Evolutionary conservation across 2,888 invertebrate genomes (phyloP), one percentile per base, ranked within the genome.

Genomic region (Aphodius sticticus): DNA sequence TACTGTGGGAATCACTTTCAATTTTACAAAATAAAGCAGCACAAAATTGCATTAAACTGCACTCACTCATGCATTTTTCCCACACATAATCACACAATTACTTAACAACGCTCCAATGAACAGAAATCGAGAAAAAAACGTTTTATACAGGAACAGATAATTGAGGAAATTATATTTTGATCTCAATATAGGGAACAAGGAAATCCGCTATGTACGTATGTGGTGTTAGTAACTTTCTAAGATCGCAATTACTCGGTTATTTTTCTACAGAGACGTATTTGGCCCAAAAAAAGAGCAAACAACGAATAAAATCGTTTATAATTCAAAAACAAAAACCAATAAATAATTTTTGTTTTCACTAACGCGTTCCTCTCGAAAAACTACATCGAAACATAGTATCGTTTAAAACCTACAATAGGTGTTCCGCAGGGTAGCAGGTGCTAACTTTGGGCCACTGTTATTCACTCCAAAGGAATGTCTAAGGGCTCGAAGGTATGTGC

Each of bases 1-100:
- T 53, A 53, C 53, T 53, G 53, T 53, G 53, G 53, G 53, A 53
- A 53, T 53, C 53, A 53, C 53, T 53, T 53, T 53, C 53, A 53
- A 12, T 53, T 5, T 53, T 53, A 53, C 9, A 7, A 12, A 53
- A 53, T 53, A 12, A 53, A 53, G 53, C 12, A 53, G 53, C 53
- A 53, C 53, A 53, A 53, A 53, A 53, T 53, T 53, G 53, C 53
- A 53, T 53, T 53, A 53, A 9, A 53, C 1, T 5, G 53, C 53
- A 53, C 53, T 1, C 53, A 53, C 12, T 1, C 1, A 53, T 53
- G 7, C 53, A 53, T 53, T 53, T 53, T 12, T 12, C 53, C 7
- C 53, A 53, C 53, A 53, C 53, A 53, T 53, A 53, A 53, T 3
- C 6, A 53, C 12, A 53, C 53, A 53, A 53, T 53, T 53, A 53